phyloP scores from a whole-genome alignment of 2,797 vertebrate genomes.

The Salmo trutta region DNA sequence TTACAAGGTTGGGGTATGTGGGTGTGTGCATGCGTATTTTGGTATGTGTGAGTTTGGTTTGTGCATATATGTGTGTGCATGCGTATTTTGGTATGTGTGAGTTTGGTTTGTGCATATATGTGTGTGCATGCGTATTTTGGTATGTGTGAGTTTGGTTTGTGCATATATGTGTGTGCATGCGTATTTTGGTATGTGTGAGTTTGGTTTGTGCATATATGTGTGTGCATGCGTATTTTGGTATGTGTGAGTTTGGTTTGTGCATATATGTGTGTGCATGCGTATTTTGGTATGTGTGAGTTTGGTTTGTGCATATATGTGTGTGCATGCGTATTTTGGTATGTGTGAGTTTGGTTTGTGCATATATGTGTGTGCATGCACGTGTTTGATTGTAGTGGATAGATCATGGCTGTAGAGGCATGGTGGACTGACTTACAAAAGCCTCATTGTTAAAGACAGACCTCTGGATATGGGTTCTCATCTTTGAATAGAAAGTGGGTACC shows the following conservation, averaged over 20 bases:
- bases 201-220: neutral
- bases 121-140: constrained; percentile 2
- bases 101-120: constrained; percentile 3
- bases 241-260: no score
- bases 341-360: constrained; percentile 7
- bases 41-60: neutral
- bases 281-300: neutral
- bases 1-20: neutral
- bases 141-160: no score
- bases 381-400: constrained; percentile 22
- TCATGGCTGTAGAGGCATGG: constrained; percentile 54
- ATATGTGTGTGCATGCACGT: neutral
- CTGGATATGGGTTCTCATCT: constrained; percentile 58
- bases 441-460: constrained; percentile 53
- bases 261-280: neutral
- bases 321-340: neutral
- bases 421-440: constrained; percentile 37
- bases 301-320: no score
- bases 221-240: neutral
- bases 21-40: neutral
- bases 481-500: constrained; percentile 50
- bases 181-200: no score
- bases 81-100: no score
- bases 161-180: constrained; percentile 4
- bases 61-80: constrained; percentile 6